phyloP scores from a whole-genome alignment of 2,888 invertebrate genomes.

The Hymenopus coronatus region DNA sequence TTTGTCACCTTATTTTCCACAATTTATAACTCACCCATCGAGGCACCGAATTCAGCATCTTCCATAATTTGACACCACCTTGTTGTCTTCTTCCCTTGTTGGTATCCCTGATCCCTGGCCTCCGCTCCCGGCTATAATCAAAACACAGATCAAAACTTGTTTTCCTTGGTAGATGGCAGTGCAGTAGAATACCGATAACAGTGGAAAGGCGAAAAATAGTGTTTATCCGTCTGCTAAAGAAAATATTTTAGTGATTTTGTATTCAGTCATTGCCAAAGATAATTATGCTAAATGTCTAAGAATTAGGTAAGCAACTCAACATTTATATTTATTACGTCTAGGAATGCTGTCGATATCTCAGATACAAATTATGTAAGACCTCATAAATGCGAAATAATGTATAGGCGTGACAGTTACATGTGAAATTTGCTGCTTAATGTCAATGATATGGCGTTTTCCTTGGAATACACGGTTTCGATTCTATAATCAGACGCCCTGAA shows the following conservation, averaged over 20 bases:
- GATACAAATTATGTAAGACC: not conserved
- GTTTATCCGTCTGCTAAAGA: not conserved
- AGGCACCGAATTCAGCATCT: too few species aligned
- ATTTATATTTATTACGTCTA: not conserved
- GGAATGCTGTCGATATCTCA: not conserved
- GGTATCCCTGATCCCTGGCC: too few species aligned
- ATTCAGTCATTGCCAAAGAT: not conserved
- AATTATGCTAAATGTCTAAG: not conserved
- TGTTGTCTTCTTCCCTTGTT: too few species aligned
- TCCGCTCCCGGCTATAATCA: too few species aligned
- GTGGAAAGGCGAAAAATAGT: not conserved
- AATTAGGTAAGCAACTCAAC: not conserved
- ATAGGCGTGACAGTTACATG: not conserved
- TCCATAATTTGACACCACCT: too few species aligned
- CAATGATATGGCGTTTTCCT: not conserved
- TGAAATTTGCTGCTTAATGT: not conserved
- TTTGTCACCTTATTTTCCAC: too few species aligned
- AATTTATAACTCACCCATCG: too few species aligned
- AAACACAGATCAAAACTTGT: too few species aligned
- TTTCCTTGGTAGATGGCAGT: too few species aligned
- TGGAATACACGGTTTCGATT: not conserved
- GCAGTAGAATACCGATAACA: not conserved
- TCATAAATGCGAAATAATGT: not conserved
- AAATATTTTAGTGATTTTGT: not conserved
- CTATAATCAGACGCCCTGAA: not conserved